Evolutionary conservation across 2,113 vertebrate species (phyloP), one percentile per base, ranked within the genome.

Genomic region (Campylorhamphus procurvoides): DNA sequence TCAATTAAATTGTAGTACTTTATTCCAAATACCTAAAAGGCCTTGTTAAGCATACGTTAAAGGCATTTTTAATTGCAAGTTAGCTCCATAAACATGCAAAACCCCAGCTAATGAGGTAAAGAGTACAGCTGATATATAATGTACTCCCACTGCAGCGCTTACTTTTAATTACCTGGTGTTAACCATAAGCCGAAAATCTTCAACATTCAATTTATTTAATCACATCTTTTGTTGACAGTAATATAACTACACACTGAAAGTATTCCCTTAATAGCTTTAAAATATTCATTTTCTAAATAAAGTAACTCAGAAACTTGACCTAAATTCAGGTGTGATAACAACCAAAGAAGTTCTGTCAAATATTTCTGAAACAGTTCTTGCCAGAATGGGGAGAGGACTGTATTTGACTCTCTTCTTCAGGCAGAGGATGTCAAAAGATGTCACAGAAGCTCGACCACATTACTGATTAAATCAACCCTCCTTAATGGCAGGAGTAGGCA

Each of bases 101-200:
- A 97, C 47, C 50, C 79, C 87, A 97, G 96, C 96, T 98, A 98
- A 98, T 98, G 98, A 98, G 97, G 96, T 98, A 98, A 98, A 97
- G 93, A 97, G 92, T 97, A 97, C 96, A 71, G 97, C 97, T 98
- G 96, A 98, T 98, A 98, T 97, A 98, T 97, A 97, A 97, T 96
- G 93, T 96, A 95, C 93, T 98, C 98, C 98, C 98, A 97, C 90
- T 97, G 97, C 98, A 98, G 97, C 59, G 97, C 98, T 98, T 98
- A 98, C 97, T 98, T 98, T 98, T 98, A 98, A 98, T 98, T 98
- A 98, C 97, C 97, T 95, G 88, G 97, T 97, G 94, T 98, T 98
- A 98, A 98, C 97, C 79, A 59, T 98, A 97, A 98, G 97, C 96
- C 16, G 78, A 97, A 98, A 98, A 96, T 97, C 96, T 97, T 98